Percentiles rank a stretch among this genome's conserved stretches.
Evolutionary conservation across 2,797 vertebrate species (phyloP).

Genomic region (Periparus ater): DNA sequence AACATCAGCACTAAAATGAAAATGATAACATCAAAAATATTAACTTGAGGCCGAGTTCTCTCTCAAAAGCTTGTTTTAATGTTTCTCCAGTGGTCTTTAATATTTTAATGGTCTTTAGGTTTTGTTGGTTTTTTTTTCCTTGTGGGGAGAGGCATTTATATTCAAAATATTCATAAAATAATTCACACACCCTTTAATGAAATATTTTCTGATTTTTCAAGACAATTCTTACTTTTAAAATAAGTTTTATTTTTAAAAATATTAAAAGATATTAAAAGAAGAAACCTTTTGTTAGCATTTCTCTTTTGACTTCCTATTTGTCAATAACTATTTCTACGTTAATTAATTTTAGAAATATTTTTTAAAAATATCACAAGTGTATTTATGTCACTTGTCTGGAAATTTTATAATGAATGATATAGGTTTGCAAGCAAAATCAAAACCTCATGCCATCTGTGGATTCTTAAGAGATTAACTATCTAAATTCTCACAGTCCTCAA

Average conservation of each 20-base stretch:
- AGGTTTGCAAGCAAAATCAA: neutral
- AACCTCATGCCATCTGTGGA: neutral
- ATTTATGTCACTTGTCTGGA: neutral
- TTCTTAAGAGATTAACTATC: neutral
- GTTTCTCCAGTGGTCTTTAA: neutral
- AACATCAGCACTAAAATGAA: neutral
- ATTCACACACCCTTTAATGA: neutral
- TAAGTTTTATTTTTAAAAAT: neutral
- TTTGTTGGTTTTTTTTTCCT: neutral
- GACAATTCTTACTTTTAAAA: neutral
- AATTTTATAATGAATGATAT: neutral
- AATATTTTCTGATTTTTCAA: neutral
- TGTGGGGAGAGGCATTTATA: neutral
- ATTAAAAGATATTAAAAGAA: neutral
- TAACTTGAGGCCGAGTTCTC: neutral
- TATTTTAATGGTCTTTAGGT: neutral
- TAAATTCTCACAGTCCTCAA: neutral
- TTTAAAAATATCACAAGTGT: neutral
- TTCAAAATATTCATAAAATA: neutral
- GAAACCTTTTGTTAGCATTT: neutral
- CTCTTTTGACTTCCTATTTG: neutral
- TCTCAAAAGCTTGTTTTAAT: neutral
- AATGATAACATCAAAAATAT: neutral
- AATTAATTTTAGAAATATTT: neutral
- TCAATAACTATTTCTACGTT: neutral